phyloP scores from a whole-genome alignment of 2,113 vertebrate genomes.

The Notarius quadriscutis region DNA sequence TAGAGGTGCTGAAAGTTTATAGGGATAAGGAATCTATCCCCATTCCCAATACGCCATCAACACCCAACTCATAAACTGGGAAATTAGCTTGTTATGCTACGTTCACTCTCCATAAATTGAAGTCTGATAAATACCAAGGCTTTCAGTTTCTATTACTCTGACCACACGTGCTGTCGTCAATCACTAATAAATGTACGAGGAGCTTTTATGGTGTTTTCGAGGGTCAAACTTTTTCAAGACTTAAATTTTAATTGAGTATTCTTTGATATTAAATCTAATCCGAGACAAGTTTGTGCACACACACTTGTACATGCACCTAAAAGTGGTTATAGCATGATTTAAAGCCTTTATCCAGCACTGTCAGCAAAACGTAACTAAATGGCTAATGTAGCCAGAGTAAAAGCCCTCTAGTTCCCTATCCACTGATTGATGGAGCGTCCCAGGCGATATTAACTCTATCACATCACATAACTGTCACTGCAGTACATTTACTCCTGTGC shows the following conservation, averaged over 20 bases:
- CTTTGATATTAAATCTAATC: not conserved
- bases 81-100: not conserved
- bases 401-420: constrained; percentile 22
- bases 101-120: not conserved
- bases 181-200: not conserved
- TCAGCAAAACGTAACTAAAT: constrained; percentile 16
- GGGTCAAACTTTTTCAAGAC: not conserved
- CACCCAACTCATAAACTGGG: not conserved
- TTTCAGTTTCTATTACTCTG: not conserved
- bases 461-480: constrained; percentile 22
- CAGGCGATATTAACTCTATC: constrained; percentile 3
- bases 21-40: not conserved
- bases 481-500: not conserved
- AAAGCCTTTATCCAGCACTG: constrained; percentile 1
- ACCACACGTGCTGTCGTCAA: not conserved
- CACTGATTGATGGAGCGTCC: constrained; percentile 2
- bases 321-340: constrained; percentile 11
- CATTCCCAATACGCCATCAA: not conserved
- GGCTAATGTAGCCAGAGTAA: not conserved
- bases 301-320: not conserved
- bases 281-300: not conserved
- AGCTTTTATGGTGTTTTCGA: not conserved
- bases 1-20: not conserved
- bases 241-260: not conserved
- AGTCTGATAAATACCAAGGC: not conserved